Evolutionary conservation across 2,113 vertebrate genomes (phyloP).

Genomic region (Panthera uncia): DNA sequence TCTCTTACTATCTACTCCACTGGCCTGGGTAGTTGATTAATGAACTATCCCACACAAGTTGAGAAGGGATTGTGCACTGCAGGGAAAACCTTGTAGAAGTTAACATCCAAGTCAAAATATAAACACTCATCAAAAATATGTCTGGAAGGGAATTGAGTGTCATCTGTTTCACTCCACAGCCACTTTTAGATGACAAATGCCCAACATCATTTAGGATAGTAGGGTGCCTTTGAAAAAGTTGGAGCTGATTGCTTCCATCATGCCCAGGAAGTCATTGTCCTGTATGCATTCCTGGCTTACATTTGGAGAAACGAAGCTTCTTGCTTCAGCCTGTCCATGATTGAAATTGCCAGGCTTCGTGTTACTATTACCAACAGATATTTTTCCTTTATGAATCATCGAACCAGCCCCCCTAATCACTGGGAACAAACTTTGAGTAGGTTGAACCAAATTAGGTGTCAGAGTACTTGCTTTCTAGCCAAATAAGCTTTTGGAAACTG

Average conservation of each 20-base stretch:
- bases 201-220: background rate
- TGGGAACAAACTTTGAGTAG: slow-evolving; percentile 44
- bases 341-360: background rate
- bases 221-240: background rate
- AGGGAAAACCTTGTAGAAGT: background rate
- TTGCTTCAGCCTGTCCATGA: background rate
- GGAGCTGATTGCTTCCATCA: fast-evolving
- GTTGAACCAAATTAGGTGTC: slow-evolving; percentile 1
- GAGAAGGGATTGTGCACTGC: background rate
- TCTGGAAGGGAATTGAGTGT: background rate
- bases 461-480: slow-evolving; percentile 13
- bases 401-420: background rate
- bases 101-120: background rate
- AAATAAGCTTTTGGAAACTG: background rate
- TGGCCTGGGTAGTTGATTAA: background rate
- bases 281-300: background rate
- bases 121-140: background rate
- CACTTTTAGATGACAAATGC: background rate
- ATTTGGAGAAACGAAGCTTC: background rate
- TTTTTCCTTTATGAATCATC: slow-evolving; percentile 32
- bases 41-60: background rate
- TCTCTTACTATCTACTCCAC: background rate
- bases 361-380: background rate
- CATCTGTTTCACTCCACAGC: background rate
- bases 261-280: background rate